Conservation (phyloP, 1,140 invertebrate species). For the Thaumetopoea pityocampa region DNA sequence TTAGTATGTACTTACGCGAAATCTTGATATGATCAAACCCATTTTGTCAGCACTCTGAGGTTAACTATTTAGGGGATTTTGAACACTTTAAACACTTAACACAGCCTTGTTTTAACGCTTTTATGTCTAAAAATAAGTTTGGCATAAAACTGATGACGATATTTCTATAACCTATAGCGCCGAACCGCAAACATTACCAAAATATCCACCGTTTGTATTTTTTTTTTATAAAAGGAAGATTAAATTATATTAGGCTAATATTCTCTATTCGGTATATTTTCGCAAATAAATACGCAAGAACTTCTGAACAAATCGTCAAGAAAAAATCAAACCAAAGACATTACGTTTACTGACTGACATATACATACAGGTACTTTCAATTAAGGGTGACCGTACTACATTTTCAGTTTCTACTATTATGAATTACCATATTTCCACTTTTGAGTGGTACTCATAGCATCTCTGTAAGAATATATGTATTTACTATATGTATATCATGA, state of each 20-base stretch:
- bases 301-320: constrained; percentile 15
- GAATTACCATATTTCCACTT: too few relatives aligned
- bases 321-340: constrained; percentile 8
- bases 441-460: too few relatives aligned
- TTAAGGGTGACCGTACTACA: too few relatives aligned
- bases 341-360: too few relatives aligned
- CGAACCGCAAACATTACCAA: constrained; percentile 21
- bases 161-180: constrained; percentile 49
- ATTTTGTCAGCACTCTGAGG: constrained; percentile 38
- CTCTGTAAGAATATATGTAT: too few relatives aligned
- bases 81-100: constrained; percentile 28
- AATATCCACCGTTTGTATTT: constrained; percentile 12
- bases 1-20: constrained; percentile 20
- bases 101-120: constrained; percentile 27
- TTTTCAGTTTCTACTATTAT: too few relatives aligned
- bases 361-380: too few relatives aligned
- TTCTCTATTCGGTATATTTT: constrained; percentile 15
- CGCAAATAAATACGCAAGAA: constrained; percentile 8
- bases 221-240: too few relatives aligned
- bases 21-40: constrained; percentile 46
- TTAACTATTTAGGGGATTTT: constrained; percentile 21
- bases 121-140: constrained; percentile 50
- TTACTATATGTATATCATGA: too few relatives aligned
- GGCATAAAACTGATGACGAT: constrained; percentile 51
- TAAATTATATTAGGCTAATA: too few relatives aligned